These are phyloP conservation scores for Atherinosoma microstoma DNA, from an alignment of 2,797 vertebrate genomes.

Conservation along the genomic window DNA sequence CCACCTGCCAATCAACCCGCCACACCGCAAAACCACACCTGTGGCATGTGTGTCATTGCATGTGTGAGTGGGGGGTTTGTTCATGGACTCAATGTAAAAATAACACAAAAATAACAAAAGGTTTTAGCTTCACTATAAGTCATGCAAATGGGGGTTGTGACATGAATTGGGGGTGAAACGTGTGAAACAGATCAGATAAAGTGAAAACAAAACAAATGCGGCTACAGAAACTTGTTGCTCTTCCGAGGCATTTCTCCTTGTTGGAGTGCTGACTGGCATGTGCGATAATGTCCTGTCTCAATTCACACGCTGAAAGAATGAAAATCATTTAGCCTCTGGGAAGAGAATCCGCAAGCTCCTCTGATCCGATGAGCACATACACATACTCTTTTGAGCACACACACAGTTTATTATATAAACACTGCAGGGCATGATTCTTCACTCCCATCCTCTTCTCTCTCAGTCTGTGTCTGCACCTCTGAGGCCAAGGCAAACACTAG, in stretches of 20 bases:
- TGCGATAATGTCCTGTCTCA: slow-evolving; percentile 63
- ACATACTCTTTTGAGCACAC: slow-evolving; percentile 11
- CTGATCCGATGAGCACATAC: slow-evolving; percentile 6
- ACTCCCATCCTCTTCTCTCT: slow-evolving; percentile 60
- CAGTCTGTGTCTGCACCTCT: slow-evolving; percentile 66
- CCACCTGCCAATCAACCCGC: slow-evolving; percentile 74
- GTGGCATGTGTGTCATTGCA: slow-evolving; percentile 3
- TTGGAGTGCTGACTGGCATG: slow-evolving; percentile 48
- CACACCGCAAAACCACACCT: slow-evolving; percentile 34
- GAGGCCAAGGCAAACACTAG: slow-evolving; percentile 75
- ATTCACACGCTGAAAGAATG: slow-evolving; percentile 74
- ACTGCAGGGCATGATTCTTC: slow-evolving; percentile 65
- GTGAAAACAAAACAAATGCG: slow-evolving; percentile 22
- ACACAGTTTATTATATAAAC: slow-evolving; percentile 62
- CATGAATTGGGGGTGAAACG: not conserved
- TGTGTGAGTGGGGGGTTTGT: slow-evolving; percentile 1
- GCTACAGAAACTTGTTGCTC: slow-evolving; percentile 14
- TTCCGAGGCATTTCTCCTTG: slow-evolving; percentile 38
- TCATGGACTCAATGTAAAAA: slow-evolving; percentile 8
- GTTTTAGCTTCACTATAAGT: not conserved
- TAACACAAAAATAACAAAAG: slow-evolving; percentile 8
- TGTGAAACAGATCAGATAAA: slow-evolving; percentile 4
- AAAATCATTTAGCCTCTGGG: slow-evolving; percentile 72
- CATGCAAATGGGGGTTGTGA: slow-evolving; percentile 9
- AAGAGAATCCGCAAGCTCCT: slow-evolving; percentile 55